Conservation (phyloP, 2,797 vertebrate species). For the Sparus aurata region DNA sequence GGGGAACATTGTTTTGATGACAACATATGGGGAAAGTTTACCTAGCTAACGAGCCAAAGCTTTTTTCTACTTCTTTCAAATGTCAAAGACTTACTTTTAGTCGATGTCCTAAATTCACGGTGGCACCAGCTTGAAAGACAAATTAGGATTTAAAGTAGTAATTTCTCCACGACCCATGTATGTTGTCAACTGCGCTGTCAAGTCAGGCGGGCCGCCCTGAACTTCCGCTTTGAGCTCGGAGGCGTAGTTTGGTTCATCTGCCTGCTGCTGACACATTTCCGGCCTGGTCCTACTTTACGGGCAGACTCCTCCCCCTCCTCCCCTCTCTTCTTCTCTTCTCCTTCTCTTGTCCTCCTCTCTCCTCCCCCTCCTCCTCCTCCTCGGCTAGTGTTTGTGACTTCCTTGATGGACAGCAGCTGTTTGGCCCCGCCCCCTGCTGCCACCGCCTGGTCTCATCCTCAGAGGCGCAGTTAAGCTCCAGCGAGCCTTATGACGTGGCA, state of each 20-base stretch:
- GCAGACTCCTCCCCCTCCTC: too few species aligned
- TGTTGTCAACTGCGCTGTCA: neutral
- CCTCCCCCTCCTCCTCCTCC: too few species aligned
- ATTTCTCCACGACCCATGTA: neutral
- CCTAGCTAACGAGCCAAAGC: neutral
- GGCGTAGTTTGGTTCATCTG: neutral
- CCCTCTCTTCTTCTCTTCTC: too few species aligned
- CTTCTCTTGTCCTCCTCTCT: too few species aligned
- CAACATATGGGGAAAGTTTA: neutral
- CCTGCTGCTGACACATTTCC: neutral
- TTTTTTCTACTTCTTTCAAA: neutral
- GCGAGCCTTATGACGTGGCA: conserved; percentile 80
- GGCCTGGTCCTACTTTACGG: too few species aligned
- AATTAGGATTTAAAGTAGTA: neutral
- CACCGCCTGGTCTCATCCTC: too few species aligned
- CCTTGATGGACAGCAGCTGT: too few species aligned
- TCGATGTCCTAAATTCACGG: neutral
- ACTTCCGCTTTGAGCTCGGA: neutral
- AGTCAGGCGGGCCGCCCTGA: neutral
- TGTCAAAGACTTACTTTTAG: neutral
- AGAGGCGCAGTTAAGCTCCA: too few species aligned
- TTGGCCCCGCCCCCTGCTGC: too few species aligned
- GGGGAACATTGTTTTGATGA: neutral
- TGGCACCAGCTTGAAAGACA: neutral
- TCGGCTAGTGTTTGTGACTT: too few species aligned